Conservation (phyloP, 2,888 invertebrate species). For the Aquatica leii region DNA sequence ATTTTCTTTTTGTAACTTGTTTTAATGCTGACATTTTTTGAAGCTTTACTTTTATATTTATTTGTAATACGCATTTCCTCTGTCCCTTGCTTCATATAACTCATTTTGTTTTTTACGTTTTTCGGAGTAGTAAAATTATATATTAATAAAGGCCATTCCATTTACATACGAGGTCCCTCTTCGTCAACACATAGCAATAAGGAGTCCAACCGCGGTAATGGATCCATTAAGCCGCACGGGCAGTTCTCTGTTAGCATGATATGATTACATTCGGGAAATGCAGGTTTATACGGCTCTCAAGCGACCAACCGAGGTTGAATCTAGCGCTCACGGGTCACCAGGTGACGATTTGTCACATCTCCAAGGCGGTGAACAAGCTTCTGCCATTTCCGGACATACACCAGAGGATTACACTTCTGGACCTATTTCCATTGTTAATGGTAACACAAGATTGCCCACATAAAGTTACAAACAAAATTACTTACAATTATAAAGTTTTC, state of each 20-base stretch:
- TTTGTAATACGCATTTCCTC: conserved; percentile 12
- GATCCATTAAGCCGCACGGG: conserved; percentile 55
- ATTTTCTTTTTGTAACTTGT: no score
- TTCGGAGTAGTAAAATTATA: conserved; percentile 48
- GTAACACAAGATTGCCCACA: conserved; percentile 39
- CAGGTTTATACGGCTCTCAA: conserved; percentile 57
- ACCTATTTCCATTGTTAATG: conserved; percentile 43
- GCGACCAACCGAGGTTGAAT: conserved; percentile 56
- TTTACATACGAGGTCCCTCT: conserved; percentile 53
- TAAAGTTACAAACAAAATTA: conserved; percentile 49
- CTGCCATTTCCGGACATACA: conserved; percentile 58
- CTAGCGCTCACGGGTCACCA: conserved; percentile 59
- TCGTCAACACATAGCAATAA: conserved; percentile 51
- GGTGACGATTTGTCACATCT: conserved; percentile 63
- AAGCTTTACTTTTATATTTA: background rate
- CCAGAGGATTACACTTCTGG: conserved; percentile 43
- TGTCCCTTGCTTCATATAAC: conserved; percentile 44
- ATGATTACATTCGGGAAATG: conserved; percentile 55
- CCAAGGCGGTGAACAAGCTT: conserved; percentile 61
- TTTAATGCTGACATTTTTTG: no score
- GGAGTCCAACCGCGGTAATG: conserved; percentile 54
- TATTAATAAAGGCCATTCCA: conserved; percentile 56
- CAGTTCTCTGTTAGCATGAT: conserved; percentile 52
- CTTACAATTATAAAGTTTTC: conserved; percentile 46
- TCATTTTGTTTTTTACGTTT: conserved; percentile 49